These are phyloP conservation scores for Halisarca cf. caerulea DNA, from an alignment of 37 sponge, comb jelly and placozoan genomes.

Conservation along the genomic window DNA sequence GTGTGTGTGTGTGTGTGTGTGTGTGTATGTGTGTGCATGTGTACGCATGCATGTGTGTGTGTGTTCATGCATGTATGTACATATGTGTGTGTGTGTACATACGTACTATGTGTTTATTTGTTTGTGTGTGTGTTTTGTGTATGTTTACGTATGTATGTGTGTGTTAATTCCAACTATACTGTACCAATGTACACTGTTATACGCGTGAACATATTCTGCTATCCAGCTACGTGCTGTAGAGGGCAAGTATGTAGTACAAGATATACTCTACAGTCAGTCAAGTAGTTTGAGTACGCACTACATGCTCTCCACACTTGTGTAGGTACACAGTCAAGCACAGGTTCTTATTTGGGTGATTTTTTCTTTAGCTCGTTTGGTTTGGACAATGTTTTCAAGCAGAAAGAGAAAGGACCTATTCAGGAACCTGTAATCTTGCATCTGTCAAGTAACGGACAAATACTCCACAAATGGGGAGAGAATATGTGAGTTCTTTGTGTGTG, in stretches of 20 bases:
- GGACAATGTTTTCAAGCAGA: constrained; percentile 45
- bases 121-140: no score
- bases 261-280: not conserved
- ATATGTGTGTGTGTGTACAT: no score
- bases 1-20: constrained; percentile 15
- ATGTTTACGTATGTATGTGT: no score
- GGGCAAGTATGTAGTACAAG: no score
- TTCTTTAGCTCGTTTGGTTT: constrained; percentile 60
- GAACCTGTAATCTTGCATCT: constrained; percentile 58
- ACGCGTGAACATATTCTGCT: not conserved
- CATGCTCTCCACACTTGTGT: no score
- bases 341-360: not conserved
- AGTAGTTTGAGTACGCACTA: not conserved
- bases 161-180: no score
- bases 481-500: constrained; percentile 7
- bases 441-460: constrained; percentile 40
- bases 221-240: no score
- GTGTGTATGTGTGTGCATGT: not conserved
- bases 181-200: not conserved
- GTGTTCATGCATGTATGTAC: no score
- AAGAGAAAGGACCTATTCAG: constrained; percentile 58
- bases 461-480: constrained; percentile 51
- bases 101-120: no score
- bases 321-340: no score
- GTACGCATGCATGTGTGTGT: not conserved